A percentile compares a stretch with the other conserved stretches of the same genome.
Conservation (phyloP, 35 echinoderm and acorn worm genomes). For the Holothuria glaberrima region DNA sequence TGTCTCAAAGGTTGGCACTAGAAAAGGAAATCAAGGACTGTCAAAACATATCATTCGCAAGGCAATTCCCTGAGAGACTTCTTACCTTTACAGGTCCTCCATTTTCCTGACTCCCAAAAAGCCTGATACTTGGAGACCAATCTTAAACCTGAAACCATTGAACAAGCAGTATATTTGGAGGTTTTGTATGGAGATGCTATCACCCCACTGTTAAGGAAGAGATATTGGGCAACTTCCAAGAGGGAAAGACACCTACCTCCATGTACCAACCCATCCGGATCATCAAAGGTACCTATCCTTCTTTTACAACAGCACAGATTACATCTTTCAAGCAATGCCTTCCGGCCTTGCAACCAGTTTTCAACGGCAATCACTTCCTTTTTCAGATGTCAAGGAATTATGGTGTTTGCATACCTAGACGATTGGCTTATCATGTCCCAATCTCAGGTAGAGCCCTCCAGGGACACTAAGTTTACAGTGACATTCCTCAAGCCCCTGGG, state of each 20-base stretch:
- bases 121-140: not conserved
- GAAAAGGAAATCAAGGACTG: not conserved
- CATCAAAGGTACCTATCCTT: not conserved
- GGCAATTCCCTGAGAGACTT: not conserved
- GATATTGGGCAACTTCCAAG: not conserved
- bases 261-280: not conserved
- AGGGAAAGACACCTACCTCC: not conserved
- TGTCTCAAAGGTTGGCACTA: not conserved
- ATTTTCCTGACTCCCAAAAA: not conserved
- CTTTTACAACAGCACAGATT: not conserved
- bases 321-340: not conserved
- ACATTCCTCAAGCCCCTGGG: not conserved
- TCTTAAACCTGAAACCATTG: not conserved
- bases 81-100: not conserved
- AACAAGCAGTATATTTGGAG: not conserved
- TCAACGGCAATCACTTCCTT: not conserved
- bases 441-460: not conserved
- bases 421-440: not conserved
- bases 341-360: not conserved
- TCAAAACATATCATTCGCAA: not conserved
- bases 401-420: not conserved
- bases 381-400: not conserved
- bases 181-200: not conserved
- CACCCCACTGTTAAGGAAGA: not conserved
- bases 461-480: not conserved